Evolutionary conservation across 2,888 invertebrate genomes (phyloP).

Genomic region (Vannuccia rotundouncinata): DNA sequence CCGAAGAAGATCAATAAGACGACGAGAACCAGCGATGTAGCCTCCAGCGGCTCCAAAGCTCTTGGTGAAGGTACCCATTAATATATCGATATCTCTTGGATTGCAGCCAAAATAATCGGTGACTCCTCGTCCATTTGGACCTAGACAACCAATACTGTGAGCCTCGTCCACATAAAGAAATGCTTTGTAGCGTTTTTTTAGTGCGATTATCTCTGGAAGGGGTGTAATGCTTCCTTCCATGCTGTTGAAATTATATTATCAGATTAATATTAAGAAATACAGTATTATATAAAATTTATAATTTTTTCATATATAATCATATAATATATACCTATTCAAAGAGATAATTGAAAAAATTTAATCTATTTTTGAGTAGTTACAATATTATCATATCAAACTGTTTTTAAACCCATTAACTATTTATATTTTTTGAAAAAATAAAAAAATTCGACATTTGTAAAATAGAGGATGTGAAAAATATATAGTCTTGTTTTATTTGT

Average conservation of each 20-base stretch:
- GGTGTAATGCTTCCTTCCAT: conserved; percentile 95
- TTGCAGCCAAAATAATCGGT: conserved; percentile 76
- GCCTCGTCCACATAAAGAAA: conserved; percentile 96
- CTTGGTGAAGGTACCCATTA: conserved; percentile 98
- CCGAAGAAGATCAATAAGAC: conserved; percentile 70
- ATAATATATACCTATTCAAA: too few species aligned
- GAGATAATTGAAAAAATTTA: too few species aligned
- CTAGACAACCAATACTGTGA: conserved; percentile 90
- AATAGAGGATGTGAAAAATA: too few species aligned
- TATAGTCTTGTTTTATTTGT: too few species aligned
- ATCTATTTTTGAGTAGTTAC: too few species aligned
- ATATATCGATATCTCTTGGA: conserved; percentile 73
- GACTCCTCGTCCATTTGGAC: conserved; percentile 76
- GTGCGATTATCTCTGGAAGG: conserved; percentile 74
- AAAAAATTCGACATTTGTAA: too few species aligned
- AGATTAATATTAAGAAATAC: too few species aligned
- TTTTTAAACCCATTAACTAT: too few species aligned
- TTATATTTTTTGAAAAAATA: too few species aligned
- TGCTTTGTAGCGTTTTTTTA: conserved; percentile 88
- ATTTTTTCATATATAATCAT: too few species aligned
- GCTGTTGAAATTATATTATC: conserved; percentile 59
- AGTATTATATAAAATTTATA: too few species aligned
- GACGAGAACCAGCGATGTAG: conserved; percentile 80
- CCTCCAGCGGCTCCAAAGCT: conserved; percentile 95
- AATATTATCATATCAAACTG: too few species aligned